Evolutionary conservation across 2,888 invertebrate genomes (phyloP).

Genomic region (Lottia gigantea): DNA sequence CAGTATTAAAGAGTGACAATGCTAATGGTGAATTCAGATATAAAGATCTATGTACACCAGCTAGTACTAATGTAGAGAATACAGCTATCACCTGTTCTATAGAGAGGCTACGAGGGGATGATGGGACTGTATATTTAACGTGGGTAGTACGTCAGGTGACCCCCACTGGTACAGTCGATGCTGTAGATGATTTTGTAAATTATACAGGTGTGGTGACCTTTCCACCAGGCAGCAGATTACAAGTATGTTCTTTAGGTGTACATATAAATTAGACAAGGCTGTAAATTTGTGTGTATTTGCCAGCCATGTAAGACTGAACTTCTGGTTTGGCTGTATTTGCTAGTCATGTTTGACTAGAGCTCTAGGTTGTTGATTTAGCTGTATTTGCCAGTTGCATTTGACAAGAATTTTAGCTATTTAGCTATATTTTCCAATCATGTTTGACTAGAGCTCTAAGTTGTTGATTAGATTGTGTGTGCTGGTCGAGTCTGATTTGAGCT

Average conservation of each 20-base stretch:
- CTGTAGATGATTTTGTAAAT: slow-evolving; percentile 51
- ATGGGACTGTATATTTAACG: slow-evolving; percentile 54
- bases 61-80: slow-evolving; percentile 39
- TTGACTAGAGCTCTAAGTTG: too few relatives aligned
- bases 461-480: too few relatives aligned
- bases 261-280: too few relatives aligned
- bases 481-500: too few relatives aligned
- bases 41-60: slow-evolving; percentile 48
- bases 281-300: too few relatives aligned
- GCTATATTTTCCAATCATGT: too few relatives aligned
- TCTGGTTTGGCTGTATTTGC: too few relatives aligned
- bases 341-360: too few relatives aligned
- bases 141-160: slow-evolving; percentile 52
- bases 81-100: slow-evolving; percentile 50
- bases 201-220: slow-evolving; percentile 55
- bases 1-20: slow-evolving; percentile 67
- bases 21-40: slow-evolving; percentile 67
- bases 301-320: too few relatives aligned
- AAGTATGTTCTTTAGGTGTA: slow-evolving; percentile 39
- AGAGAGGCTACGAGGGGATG: slow-evolving; percentile 55
- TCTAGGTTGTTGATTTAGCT: too few relatives aligned
- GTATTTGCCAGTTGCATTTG: too few relatives aligned
- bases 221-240: slow-evolving; percentile 52
- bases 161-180: slow-evolving; percentile 29
- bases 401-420: too few relatives aligned